Evolutionary conservation across 2,888 invertebrate genomes (phyloP), one percentile per base, ranked within the genome.

Genomic region (Lordiphosa andalusiaca): DNA sequence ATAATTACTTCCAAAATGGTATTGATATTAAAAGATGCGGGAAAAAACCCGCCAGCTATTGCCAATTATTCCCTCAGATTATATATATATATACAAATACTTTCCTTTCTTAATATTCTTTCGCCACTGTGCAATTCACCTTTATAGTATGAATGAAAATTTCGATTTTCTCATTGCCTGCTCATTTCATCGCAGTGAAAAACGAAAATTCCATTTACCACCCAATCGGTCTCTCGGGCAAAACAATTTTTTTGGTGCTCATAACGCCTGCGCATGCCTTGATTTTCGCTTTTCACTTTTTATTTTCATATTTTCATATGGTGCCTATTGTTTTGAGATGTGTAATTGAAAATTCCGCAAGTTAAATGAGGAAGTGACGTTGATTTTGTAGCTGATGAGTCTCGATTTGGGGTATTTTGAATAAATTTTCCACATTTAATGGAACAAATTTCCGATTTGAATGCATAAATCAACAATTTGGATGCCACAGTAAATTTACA

Each of bases 341-440:
- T 71, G 71, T 84, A 78, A 78, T 78, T 75, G 69, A 71, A 81
- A 78, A 83, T 85, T 83, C 85, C 83, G 71, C 66, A 70, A 82
- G 78, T 84, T 76, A 82, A 84, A 84, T 82, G 70, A 80, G 80
- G 80, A 80, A 80, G 85, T 80, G 80, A 80, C 83, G 85, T 50
- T 77, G 69, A 57, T 51, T 68, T 57, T 21, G 36, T 25, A 25
- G 25, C 25, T 25, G 25, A 25, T 25, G 25, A 6, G 3, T 13
- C 21, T 3, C 35, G 42, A 48, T 51, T 53, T 50, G 42, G 53
- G 39, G 44, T 16, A 21, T 12, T 51, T 53, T 36, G 19, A 23
- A 67, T 33, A 37, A 37, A 51, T 58, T 84, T 77, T 84, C 59
- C 81, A 77, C 70, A 68, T 80, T 76, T 84, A 84, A 84, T 77